phyloP scores from a whole-genome alignment of 2,797 vertebrate species.

The Sylvilagus floridanus region DNA sequence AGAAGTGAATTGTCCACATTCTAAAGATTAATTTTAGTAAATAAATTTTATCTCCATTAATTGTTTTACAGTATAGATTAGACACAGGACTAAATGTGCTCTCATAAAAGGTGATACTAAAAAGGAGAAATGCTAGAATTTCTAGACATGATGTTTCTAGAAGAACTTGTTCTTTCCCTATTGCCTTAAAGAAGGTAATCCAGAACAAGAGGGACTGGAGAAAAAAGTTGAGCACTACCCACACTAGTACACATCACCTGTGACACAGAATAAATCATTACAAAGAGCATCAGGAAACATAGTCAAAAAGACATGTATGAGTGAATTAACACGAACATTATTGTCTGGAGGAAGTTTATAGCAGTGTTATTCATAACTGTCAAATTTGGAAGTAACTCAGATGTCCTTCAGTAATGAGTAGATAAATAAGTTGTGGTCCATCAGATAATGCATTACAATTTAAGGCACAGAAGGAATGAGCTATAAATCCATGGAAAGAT shows the following conservation, averaged over 20 bases:
- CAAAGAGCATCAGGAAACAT: neutral
- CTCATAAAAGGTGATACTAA: neutral
- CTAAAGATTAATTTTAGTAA: neutral
- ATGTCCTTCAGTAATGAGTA: too few relatives aligned
- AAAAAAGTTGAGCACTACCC: neutral
- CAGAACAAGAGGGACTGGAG: neutral
- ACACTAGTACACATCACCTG: neutral
- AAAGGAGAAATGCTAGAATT: neutral
- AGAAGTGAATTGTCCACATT: neutral
- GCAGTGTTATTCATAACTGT: neutral
- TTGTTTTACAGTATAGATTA: neutral
- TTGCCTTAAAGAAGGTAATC: neutral
- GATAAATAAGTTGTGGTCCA: neutral
- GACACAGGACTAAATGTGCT: neutral
- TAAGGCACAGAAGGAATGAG: neutral
- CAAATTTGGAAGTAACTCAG: neutral
- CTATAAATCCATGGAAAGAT: neutral
- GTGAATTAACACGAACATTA: conserved; percentile 1
- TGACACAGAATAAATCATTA: neutral
- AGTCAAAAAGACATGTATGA: neutral
- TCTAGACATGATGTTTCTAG: neutral
- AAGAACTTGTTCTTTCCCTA: neutral
- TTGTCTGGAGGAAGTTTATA: neutral
- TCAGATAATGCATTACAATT: neutral
- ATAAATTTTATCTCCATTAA: neutral